These are phyloP conservation scores for Nothura maculosa DNA, from an alignment of 2,797 vertebrate species.

Conservation along the genomic window DNA sequence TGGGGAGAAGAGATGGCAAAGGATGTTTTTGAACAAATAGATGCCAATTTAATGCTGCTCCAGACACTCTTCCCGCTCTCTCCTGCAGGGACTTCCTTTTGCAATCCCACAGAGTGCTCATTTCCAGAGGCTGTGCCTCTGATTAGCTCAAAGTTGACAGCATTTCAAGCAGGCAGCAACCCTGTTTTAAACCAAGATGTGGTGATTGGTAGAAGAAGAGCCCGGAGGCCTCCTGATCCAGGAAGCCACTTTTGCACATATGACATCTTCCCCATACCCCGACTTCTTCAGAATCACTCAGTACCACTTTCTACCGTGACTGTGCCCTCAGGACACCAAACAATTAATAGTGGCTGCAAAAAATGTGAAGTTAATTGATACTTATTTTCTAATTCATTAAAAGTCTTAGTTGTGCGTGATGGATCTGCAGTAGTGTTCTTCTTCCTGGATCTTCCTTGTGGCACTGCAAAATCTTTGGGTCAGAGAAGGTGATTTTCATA, in stretches of 20 bases:
- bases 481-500: background rate
- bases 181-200: constrained; percentile 38
- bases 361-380: constrained; percentile 55
- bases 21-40: constrained; percentile 54
- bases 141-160: constrained; percentile 65
- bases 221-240: constrained; percentile 42
- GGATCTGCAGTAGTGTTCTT: constrained; percentile 29
- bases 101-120: constrained; percentile 35
- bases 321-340: constrained; percentile 13
- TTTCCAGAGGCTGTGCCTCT: constrained; percentile 68
- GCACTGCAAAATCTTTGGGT: background rate
- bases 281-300: constrained; percentile 31
- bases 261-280: constrained; percentile 32
- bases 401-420: background rate
- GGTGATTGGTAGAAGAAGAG: constrained; percentile 45
- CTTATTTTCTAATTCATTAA: constrained; percentile 50
- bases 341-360: constrained; percentile 53
- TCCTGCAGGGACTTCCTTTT: constrained; percentile 60
- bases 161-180: constrained; percentile 63
- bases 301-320: constrained; percentile 38
- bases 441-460: background rate
- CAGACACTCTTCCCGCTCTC: background rate
- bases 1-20: background rate
- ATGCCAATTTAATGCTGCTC: constrained; percentile 53
- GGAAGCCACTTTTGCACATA: constrained; percentile 13